Percentiles rank a stretch among this genome's conserved stretches.
Conservation (phyloP, 1,140 invertebrate genomes). For the Anoplophora glabripennis region DNA sequence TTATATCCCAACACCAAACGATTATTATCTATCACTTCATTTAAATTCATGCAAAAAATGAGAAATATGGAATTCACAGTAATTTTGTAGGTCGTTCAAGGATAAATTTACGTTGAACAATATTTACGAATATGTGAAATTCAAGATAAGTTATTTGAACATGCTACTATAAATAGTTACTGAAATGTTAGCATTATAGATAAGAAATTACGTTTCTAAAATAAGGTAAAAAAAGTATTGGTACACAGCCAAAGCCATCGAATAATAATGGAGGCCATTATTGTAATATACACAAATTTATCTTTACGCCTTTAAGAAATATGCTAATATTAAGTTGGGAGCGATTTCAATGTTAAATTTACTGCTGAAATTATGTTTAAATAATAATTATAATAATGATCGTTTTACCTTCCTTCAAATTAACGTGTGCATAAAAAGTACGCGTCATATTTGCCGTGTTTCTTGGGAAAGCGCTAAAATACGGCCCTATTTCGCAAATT, state of each 20-base stretch:
- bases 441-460: slow-evolving; percentile 8
- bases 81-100: slow-evolving; percentile 4
- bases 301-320: slow-evolving; percentile 29
- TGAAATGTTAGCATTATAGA: neutral
- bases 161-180: slow-evolving; percentile 5
- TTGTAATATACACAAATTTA: slow-evolving; percentile 17
- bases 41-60: neutral
- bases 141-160: slow-evolving; percentile 3
- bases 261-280: slow-evolving; percentile 23
- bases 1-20: slow-evolving; percentile 3
- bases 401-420: slow-evolving; percentile 17
- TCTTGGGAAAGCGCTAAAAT: slow-evolving; percentile 6
- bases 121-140: neutral
- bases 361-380: slow-evolving; percentile 9
- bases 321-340: slow-evolving; percentile 39
- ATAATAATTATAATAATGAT: slow-evolving; percentile 8
- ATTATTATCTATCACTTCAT: too few species aligned
- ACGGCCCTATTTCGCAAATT: slow-evolving; percentile 4
- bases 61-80: neutral
- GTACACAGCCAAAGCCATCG: slow-evolving; percentile 22
- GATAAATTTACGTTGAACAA: neutral
- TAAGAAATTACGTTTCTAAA: slow-evolving; percentile 6
- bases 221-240: slow-evolving; percentile 14
- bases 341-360: slow-evolving; percentile 17
- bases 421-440: slow-evolving; percentile 1